Conservation (phyloP, 2,113 vertebrate species). For the Zosterops hypoxanthus region DNA sequence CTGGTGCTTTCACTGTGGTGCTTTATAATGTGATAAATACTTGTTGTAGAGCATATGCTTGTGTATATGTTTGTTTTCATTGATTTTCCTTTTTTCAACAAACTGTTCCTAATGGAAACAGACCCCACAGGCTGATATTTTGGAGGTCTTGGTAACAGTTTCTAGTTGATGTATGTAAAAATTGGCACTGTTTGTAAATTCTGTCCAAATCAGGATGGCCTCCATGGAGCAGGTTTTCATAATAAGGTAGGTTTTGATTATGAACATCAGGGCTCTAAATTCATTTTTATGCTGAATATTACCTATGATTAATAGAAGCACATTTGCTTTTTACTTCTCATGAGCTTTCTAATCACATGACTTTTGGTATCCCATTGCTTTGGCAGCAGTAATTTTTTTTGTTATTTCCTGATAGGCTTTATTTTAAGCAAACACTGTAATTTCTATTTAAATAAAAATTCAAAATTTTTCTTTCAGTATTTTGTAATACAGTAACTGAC, state of each 20-base stretch:
- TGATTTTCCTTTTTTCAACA: not conserved
- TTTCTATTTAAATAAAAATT: not conserved
- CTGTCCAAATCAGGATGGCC: conserved; percentile 18
- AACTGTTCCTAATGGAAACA: not conserved
- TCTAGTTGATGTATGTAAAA: not conserved
- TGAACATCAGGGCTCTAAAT: not conserved
- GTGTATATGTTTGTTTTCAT: not conserved
- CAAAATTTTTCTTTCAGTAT: not conserved
- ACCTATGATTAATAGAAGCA: not conserved
- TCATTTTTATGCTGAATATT: not conserved
- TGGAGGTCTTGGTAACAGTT: not conserved
- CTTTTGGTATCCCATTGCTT: not conserved
- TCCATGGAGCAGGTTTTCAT: not conserved
- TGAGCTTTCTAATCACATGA: not conserved
- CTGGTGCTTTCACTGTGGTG: conserved; percentile 17
- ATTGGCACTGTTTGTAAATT: not conserved
- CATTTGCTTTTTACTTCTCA: not conserved
- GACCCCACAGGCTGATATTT: not conserved
- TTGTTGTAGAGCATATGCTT: not conserved
- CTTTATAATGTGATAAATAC: conserved; percentile 48
- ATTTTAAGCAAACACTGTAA: not conserved
- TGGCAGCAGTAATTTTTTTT: not conserved
- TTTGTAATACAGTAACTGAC: not conserved
- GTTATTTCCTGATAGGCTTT: not conserved
- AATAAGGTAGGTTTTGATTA: conserved; percentile 57